These are phyloP conservation scores for Alexandromys fortis DNA, from an alignment of 2,113 vertebrate species.

Conservation along the genomic window DNA sequence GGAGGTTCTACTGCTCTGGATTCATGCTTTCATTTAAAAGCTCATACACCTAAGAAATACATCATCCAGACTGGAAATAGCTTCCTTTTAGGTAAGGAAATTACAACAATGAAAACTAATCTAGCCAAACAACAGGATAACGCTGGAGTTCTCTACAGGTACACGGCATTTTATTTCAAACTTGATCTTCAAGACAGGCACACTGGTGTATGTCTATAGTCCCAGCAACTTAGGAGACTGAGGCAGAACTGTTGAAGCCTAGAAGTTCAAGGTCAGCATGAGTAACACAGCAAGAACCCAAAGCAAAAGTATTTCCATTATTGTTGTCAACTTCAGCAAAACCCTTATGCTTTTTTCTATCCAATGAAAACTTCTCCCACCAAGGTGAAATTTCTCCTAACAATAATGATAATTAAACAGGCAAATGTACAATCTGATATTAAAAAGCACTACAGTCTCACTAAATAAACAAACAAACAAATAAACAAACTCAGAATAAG, in stretches of 20 bases:
- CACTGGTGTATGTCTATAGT: neutral
- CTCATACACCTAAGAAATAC: constrained; percentile 16
- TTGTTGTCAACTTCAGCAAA: constrained; percentile 38
- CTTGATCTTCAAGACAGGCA: neutral
- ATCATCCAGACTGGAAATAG: neutral
- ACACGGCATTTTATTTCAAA: neutral
- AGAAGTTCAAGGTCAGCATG: neutral
- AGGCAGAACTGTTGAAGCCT: neutral
- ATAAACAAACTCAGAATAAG: neutral
- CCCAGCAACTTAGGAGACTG: neutral
- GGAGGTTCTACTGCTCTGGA: neutral
- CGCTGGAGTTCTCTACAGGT: rapidly evolving
- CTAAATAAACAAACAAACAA: neutral
- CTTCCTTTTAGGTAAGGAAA: neutral
- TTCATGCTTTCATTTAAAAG: constrained; percentile 46
- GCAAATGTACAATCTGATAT: neutral
- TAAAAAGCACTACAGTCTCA: neutral
- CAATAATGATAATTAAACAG: neutral
- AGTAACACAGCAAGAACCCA: neutral
- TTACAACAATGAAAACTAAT: neutral
- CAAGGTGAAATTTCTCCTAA: neutral
- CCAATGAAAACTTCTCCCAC: constrained; percentile 45
- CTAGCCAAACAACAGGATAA: neutral
- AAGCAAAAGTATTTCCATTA: neutral
- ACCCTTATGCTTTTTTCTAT: neutral